phyloP scores from a whole-genome alignment of 1,140 invertebrate species.

The Triops cancriformis region DNA sequence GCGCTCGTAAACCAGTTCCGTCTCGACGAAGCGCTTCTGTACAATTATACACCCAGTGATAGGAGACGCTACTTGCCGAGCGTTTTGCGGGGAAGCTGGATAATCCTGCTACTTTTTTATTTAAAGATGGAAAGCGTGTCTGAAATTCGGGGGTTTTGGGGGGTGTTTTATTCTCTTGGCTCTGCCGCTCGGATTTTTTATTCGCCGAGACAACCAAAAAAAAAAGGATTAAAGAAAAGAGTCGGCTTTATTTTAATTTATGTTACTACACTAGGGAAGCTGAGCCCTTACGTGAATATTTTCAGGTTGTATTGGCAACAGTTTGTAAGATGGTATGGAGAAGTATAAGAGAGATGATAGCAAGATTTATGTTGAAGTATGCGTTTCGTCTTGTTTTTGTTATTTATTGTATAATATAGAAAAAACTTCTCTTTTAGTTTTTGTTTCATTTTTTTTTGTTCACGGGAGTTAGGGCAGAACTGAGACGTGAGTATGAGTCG shows the following conservation, averaged over 20 bases:
- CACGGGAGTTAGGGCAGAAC: background rate
- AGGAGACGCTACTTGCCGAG: background rate
- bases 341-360: background rate
- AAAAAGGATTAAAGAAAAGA: background rate
- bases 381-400: background rate
- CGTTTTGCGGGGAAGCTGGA: too few relatives aligned
- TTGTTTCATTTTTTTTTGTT: background rate
- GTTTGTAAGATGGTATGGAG: background rate
- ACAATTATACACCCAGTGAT: background rate
- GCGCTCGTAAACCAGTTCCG: background rate
- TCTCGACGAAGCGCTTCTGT: background rate
- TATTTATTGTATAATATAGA: background rate
- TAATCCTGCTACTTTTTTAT: too few relatives aligned
- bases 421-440: background rate
- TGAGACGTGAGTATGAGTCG: background rate
- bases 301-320: too few relatives aligned
- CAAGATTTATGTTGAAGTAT: background rate
- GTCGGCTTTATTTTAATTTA: background rate
- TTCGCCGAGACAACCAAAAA: too few relatives aligned
- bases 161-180: background rate
- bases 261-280: too few relatives aligned
- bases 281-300: too few relatives aligned
- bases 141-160: background rate
- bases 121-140: background rate
- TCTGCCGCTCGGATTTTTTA: background rate